These are phyloP conservation scores for Phasia obesa DNA, from an alignment of 2,888 invertebrate genomes.

Conservation along the genomic window DNA sequence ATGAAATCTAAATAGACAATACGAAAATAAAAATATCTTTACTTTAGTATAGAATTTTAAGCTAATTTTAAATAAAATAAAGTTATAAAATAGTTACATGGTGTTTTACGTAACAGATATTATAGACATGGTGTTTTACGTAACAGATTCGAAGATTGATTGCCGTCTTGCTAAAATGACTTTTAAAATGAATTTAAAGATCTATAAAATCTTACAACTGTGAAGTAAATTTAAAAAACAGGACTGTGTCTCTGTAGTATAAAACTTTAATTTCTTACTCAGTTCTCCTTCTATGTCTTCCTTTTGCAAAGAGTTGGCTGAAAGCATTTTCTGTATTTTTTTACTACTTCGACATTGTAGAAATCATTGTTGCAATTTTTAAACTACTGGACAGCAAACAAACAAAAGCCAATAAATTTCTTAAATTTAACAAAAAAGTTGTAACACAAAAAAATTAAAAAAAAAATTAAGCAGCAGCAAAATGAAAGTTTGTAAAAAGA, in stretches of 20 bases:
- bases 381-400: conserved; percentile 17
- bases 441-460: not conserved
- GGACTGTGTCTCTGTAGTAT: too few relatives aligned
- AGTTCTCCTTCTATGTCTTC: not conserved
- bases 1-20: not conserved
- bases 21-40: too few relatives aligned
- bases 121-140: too few relatives aligned
- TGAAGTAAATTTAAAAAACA: not conserved
- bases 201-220: not conserved
- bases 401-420: conserved; percentile 28
- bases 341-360: conserved; percentile 5
- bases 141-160: too few relatives aligned
- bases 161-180: too few relatives aligned
- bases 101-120: too few relatives aligned
- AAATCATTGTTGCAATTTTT: conserved; percentile 17
- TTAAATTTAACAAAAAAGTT: conserved; percentile 32
- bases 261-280: not conserved
- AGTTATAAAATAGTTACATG: too few relatives aligned
- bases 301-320: conserved; percentile 27
- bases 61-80: too few relatives aligned
- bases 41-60: too few relatives aligned
- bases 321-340: not conserved
- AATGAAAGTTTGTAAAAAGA: not conserved
- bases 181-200: too few relatives aligned
- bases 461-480: not conserved